A percentile compares a stretch with the other conserved stretches of the same genome.
Conservation (phyloP, 2,888 invertebrate species). For the Agrilus cyanescens region DNA sequence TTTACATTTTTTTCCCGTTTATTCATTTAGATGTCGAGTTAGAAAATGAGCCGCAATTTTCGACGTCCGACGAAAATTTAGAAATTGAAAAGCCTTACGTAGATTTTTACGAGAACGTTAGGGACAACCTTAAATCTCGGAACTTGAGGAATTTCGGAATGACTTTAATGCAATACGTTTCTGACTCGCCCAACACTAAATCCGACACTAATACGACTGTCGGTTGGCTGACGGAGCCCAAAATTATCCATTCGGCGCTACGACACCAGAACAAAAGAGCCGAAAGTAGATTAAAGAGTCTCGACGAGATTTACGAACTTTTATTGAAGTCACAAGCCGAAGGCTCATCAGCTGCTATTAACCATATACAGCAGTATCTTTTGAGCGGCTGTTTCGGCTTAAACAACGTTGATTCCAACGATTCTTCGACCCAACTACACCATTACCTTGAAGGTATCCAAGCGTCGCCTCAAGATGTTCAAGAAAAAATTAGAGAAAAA, state of each 20-base stretch:
- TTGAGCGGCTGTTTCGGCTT: constrained; percentile 44
- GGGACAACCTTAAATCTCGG: constrained; percentile 15
- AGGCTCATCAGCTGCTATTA: constrained; percentile 26
- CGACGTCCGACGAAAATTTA: constrained; percentile 24
- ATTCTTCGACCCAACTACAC: constrained; percentile 35
- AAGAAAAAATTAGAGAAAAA: constrained; percentile 39
- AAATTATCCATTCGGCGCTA: constrained; percentile 26
- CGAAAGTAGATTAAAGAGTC: constrained; percentile 25
- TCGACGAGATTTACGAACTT: constrained; percentile 30
- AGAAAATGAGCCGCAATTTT: constrained; percentile 13
- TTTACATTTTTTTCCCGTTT: neutral
- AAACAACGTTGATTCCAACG: constrained; percentile 29
- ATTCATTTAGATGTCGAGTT: constrained; percentile 13
- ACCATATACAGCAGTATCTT: constrained; percentile 40
- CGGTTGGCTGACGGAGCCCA: constrained; percentile 31
- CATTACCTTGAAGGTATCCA: constrained; percentile 47
- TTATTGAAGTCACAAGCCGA: constrained; percentile 24
- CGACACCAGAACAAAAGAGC: constrained; percentile 29
- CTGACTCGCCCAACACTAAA: constrained; percentile 24
- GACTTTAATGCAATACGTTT: constrained; percentile 28
- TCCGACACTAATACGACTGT: neutral
- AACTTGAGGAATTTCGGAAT: constrained; percentile 25
- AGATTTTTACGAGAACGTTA: constrained; percentile 27
- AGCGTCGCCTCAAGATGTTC: constrained; percentile 37
- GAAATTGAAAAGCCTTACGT: constrained; percentile 27